Conservation (phyloP, 2,797 vertebrate genomes). For the Setipinna tenuifilis region DNA sequence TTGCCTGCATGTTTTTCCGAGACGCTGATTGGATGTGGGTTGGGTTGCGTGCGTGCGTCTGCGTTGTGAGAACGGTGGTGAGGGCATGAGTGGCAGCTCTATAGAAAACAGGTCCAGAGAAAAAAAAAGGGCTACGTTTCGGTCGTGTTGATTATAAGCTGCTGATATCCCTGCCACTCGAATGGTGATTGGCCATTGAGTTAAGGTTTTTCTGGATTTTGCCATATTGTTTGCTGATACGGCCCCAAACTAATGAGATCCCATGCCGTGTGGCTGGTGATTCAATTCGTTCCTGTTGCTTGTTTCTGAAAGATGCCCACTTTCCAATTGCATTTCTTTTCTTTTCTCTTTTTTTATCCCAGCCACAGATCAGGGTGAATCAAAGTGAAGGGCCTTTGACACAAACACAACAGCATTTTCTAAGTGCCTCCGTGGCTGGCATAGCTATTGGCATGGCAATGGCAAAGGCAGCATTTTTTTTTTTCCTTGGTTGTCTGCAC, state of each 20-base stretch:
- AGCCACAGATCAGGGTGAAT: constrained; percentile 36
- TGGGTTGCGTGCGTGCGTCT: too few species aligned
- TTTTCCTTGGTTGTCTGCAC: neutral
- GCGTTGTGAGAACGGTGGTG: neutral
- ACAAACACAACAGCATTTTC: constrained; percentile 47
- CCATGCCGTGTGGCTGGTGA: neutral
- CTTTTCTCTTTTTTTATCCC: constrained; percentile 29
- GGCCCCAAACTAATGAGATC: constrained; percentile 33
- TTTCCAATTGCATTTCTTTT: constrained; percentile 41
- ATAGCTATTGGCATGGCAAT: constrained; percentile 40
- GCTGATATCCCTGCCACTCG: constrained; percentile 32
- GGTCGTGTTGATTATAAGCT: constrained; percentile 49
- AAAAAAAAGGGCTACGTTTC: constrained; percentile 24
- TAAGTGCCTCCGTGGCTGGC: constrained; percentile 20
- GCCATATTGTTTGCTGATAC: constrained; percentile 49
- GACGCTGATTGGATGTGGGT: neutral
- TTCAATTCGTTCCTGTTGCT: constrained; percentile 22
- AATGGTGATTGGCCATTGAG: constrained; percentile 49
- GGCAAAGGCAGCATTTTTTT: constrained; percentile 29
- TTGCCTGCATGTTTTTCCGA: neutral
- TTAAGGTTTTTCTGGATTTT: constrained; percentile 39
- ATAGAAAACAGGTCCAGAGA: constrained; percentile 23
- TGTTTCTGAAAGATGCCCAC: constrained; percentile 33
- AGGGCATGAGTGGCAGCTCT: neutral
- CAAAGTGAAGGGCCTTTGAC: constrained; percentile 49